phyloP scores from a whole-genome alignment of 1,140 invertebrate species.

The Pollicipes pollicipes region DNA sequence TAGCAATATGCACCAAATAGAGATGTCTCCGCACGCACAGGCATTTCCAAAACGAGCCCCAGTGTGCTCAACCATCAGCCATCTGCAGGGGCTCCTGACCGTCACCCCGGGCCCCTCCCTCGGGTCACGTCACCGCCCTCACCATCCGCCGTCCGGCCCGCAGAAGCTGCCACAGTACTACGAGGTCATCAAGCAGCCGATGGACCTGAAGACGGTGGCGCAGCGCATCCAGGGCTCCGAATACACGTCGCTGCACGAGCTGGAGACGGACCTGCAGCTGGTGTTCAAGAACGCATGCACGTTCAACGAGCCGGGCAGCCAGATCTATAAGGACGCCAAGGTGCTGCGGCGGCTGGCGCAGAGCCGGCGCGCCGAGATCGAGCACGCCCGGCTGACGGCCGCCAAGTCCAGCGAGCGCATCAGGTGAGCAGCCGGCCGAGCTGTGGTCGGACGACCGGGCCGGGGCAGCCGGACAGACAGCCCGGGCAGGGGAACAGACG shows the following conservation, averaged over 20 bases:
- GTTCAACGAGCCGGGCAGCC: slow-evolving; percentile 91
- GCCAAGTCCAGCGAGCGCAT: slow-evolving; percentile 1
- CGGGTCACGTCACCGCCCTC: no score
- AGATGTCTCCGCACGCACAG: no score
- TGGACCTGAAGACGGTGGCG: slow-evolving; percentile 86
- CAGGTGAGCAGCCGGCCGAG: no score
- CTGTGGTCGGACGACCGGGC: no score
- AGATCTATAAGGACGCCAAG: slow-evolving; percentile 92
- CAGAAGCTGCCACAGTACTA: slow-evolving; percentile 92
- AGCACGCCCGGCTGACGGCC: neutral
- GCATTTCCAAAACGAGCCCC: no score
- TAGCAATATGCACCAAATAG: no score
- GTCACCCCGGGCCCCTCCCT: no score
- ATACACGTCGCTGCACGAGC: slow-evolving; percentile 52
- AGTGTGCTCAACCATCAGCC: no score
- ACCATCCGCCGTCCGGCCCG: slow-evolving; percentile 8
- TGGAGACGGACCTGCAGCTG: slow-evolving; percentile 76
- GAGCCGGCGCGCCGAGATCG: neutral
- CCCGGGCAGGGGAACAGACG: no score
- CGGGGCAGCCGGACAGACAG: no score
- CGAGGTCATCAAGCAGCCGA: slow-evolving; percentile 82
- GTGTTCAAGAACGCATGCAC: slow-evolving; percentile 90
- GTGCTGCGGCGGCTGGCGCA: slow-evolving; percentile 58
- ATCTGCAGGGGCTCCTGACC: no score
- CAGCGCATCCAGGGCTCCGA: slow-evolving; percentile 69